These are phyloP conservation scores for Ornithorhynchus anatinus DNA, from an alignment of 2,113 vertebrate genomes.

Conservation along the genomic window DNA sequence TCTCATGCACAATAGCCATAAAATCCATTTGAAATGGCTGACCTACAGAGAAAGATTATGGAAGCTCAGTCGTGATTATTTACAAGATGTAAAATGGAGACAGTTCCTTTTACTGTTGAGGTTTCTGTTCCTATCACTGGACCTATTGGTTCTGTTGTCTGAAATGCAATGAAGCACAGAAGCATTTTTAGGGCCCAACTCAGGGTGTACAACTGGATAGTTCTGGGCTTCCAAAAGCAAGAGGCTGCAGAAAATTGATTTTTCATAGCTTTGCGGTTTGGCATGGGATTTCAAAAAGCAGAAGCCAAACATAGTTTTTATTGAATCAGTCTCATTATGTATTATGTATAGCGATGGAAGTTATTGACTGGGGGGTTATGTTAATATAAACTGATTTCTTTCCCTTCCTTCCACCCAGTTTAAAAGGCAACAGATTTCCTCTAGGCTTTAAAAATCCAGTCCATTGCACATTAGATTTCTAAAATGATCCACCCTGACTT, in stretches of 20 bases:
- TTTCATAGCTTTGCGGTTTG: not conserved
- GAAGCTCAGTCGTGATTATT: not conserved
- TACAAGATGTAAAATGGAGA: not conserved
- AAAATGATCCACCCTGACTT: no score
- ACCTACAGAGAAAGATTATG: not conserved
- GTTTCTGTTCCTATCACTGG: not conserved
- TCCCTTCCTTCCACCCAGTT: no score
- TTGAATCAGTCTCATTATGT: not conserved
- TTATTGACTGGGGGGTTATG: not conserved
- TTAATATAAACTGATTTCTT: not conserved
- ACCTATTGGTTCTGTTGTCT: not conserved
- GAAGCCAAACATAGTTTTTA: not conserved
- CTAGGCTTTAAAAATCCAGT: not conserved
- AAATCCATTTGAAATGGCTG: slow-evolving; percentile 1
- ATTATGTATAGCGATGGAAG: not conserved
- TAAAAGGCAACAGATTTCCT: no score
- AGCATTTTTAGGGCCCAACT: not conserved
- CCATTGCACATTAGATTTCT: no score
- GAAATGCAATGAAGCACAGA: not conserved
- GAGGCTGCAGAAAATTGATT: not conserved
- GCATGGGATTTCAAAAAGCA: not conserved
- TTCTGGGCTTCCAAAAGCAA: not conserved
- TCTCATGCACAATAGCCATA: not conserved
- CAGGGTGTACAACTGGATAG: no score
- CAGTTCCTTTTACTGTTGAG: not conserved